Conservation (phyloP, 1,140 invertebrate species). For the Rhizoglyphus robini region DNA sequence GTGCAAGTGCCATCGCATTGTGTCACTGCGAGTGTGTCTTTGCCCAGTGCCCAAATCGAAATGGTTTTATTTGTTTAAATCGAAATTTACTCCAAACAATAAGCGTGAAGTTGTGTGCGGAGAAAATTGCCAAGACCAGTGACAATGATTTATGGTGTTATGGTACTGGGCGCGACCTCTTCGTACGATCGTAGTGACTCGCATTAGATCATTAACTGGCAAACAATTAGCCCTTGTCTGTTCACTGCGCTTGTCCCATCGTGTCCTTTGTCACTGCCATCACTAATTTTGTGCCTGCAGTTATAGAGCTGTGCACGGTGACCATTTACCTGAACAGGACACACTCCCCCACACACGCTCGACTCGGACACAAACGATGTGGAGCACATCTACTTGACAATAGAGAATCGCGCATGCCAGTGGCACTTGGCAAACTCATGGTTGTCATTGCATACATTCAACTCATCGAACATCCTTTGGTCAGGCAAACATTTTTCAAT, state of each 20-base stretch:
- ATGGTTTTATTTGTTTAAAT: constrained; percentile 3
- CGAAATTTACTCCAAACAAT: neutral
- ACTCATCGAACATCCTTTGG: too few species aligned
- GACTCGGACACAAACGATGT: too few species aligned
- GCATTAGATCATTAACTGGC: neutral
- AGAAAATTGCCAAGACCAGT: neutral
- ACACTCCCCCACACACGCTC: too few species aligned
- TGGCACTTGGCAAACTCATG: too few species aligned
- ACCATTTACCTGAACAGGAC: too few species aligned
- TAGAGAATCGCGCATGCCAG: too few species aligned
- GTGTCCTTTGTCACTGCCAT: constrained; percentile 3
- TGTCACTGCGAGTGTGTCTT: neutral
- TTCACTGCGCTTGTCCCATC: neutral
- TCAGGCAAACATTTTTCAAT: too few species aligned
- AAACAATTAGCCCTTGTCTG: constrained; percentile 1
- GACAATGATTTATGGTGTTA: constrained; percentile 15
- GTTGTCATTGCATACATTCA: too few species aligned
- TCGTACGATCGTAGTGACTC: neutral
- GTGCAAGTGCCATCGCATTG: too few species aligned
- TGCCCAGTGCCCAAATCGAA: constrained; percentile 4
- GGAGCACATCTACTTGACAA: too few species aligned
- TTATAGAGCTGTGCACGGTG: too few species aligned
- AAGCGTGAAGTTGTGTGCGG: neutral
- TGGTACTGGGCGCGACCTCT: constrained; percentile 11
- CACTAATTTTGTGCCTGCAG: neutral